These are phyloP conservation scores for Nansenia antarctica DNA, from an alignment of 2,113 vertebrate genomes.

Conservation along the genomic window DNA sequence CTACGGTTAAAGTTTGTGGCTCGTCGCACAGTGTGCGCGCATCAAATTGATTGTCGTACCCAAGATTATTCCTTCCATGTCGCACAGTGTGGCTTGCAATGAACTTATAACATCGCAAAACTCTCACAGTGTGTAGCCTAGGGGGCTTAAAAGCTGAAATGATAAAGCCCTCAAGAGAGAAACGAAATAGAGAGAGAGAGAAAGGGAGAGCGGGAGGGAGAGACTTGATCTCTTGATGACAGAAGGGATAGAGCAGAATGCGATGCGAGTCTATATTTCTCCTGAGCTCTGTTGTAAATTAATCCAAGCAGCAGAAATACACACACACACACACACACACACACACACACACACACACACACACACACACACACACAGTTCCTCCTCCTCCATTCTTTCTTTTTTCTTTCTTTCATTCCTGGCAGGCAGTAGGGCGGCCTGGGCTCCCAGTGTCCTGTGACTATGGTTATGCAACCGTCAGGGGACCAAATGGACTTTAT, in stretches of 20 bases:
- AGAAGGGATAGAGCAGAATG: constrained; percentile 26
- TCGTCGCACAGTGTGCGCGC: too few relatives aligned
- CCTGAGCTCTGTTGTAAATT: constrained; percentile 24
- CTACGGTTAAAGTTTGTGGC: too few relatives aligned
- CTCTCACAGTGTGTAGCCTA: too few relatives aligned
- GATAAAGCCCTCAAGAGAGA: background rate
- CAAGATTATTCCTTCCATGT: too few relatives aligned
- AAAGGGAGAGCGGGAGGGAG: background rate
- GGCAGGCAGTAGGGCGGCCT: constrained; percentile 37
- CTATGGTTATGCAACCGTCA: constrained; percentile 63
- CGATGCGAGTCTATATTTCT: constrained; percentile 7
- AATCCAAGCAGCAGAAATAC: constrained; percentile 31
- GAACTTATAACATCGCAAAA: too few relatives aligned
- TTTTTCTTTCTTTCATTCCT: constrained; percentile 33
- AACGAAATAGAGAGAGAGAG: background rate
- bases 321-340: too few relatives aligned
- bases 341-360: too few relatives aligned
- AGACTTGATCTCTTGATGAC: constrained; percentile 23
- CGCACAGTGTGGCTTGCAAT: too few relatives aligned
- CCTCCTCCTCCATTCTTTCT: constrained; percentile 15
- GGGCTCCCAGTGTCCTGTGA: constrained; percentile 54
- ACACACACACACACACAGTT: too few relatives aligned
- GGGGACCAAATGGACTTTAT: constrained; percentile 49
- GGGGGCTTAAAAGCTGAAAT: too few relatives aligned
- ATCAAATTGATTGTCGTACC: too few relatives aligned